Conservation (phyloP, 1,140 invertebrate genomes). For the Dreissena polymorpha region DNA sequence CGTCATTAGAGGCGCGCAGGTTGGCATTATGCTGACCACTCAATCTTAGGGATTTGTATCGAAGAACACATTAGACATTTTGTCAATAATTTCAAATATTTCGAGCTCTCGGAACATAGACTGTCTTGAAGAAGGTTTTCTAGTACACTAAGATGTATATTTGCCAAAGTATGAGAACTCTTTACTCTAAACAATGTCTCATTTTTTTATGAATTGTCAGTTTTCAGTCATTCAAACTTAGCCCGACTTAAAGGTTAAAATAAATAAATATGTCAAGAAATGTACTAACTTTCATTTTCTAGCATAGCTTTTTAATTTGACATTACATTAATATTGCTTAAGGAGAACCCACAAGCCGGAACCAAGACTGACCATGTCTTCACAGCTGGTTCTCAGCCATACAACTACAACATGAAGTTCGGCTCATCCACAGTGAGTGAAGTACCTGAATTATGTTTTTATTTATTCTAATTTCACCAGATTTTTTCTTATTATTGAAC, state of each 20-base stretch:
- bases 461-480: too few species aligned
- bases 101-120: neutral
- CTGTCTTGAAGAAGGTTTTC: neutral
- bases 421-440: constrained; percentile 75
- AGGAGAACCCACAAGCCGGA: constrained; percentile 38
- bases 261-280: too few species aligned
- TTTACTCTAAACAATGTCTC: too few species aligned
- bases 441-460: neutral
- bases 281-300: too few species aligned
- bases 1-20: constrained; percentile 72
- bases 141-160: too few species aligned
- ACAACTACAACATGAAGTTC: constrained; percentile 71
- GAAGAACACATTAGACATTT: neutral
- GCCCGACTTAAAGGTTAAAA: too few species aligned
- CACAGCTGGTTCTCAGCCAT: constrained; percentile 56
- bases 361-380: constrained; percentile 70
- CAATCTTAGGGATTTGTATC: neutral
- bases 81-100: neutral
- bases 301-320: too few species aligned
- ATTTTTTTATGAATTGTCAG: too few species aligned
- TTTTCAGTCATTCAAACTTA: too few species aligned
- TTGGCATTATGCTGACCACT: constrained; percentile 38
- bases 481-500: too few species aligned
- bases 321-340: too few species aligned
- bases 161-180: too few species aligned